These are phyloP conservation scores for Hypena proboscidalis DNA, from an alignment of 2,888 invertebrate genomes.

Conservation along the genomic window DNA sequence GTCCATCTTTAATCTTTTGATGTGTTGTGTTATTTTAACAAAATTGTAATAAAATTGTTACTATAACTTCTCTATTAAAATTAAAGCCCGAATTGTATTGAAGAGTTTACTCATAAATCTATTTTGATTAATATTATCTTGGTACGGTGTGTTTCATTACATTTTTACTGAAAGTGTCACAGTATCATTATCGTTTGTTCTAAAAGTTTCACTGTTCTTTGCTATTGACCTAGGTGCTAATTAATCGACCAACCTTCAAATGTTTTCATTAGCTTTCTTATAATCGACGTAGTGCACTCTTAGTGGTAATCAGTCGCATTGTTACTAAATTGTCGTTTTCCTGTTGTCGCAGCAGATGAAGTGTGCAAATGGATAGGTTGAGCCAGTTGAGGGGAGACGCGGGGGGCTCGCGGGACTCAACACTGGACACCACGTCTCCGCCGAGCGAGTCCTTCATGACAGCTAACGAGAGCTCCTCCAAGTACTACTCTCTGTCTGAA, in stretches of 20 bases:
- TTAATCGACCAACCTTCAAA: slow-evolving; percentile 70
- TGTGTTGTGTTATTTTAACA: slow-evolving; percentile 80
- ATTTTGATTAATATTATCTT: slow-evolving; percentile 47
- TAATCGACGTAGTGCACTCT: slow-evolving; percentile 43
- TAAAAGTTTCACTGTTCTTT: slow-evolving; percentile 79
- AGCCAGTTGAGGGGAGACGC: slow-evolving; percentile 73
- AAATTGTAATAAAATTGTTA: slow-evolving; percentile 61
- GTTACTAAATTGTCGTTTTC: slow-evolving; percentile 44
- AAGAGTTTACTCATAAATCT: slow-evolving; percentile 38
- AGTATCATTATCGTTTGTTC: slow-evolving; percentile 77
- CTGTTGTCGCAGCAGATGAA: slow-evolving; percentile 75
- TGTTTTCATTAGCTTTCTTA: slow-evolving; percentile 65
- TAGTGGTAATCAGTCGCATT: slow-evolving; percentile 36
- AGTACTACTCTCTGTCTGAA: slow-evolving; percentile 78
- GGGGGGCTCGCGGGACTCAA: slow-evolving; percentile 69
- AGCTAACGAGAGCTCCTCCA: slow-evolving; percentile 75
- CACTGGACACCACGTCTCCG: slow-evolving; percentile 70
- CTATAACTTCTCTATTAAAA: slow-evolving; percentile 37
- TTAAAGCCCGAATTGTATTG: slow-evolving; percentile 30
- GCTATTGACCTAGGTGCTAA: slow-evolving; percentile 81
- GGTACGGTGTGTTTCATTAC: slow-evolving; percentile 47
- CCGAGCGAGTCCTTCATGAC: slow-evolving; percentile 75
- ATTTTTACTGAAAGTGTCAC: slow-evolving; percentile 75
- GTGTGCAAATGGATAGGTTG: slow-evolving; percentile 81
- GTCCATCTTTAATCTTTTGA: slow-evolving; percentile 83